phyloP scores from a whole-genome alignment of 2,888 invertebrate genomes.

The Mactromeris polynyma region DNA sequence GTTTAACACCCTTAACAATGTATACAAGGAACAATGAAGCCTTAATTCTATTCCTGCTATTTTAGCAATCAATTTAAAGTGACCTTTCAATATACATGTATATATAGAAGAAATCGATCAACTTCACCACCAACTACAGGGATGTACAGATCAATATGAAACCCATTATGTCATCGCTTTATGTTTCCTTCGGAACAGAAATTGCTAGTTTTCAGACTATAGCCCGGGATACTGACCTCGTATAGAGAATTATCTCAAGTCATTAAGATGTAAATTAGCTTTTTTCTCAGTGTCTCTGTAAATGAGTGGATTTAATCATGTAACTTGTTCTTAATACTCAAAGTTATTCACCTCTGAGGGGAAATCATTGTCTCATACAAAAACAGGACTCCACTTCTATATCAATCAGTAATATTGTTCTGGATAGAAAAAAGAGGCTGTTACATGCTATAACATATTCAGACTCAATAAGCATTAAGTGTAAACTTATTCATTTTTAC shows the following conservation, averaged over 20 bases:
- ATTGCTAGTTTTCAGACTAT: background rate
- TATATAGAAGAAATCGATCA: background rate
- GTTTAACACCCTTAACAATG: background rate
- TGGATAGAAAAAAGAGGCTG: too few species aligned
- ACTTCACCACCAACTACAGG: background rate
- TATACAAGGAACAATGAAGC: background rate
- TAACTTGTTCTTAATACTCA: background rate
- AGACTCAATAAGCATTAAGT: too few species aligned
- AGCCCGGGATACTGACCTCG: background rate
- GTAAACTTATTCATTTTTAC: too few species aligned
- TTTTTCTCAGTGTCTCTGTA: background rate
- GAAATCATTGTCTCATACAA: background rate
- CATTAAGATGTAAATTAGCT: background rate
- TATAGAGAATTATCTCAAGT: background rate
- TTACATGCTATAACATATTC: too few species aligned
- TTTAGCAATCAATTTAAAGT: background rate
- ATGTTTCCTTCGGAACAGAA: background rate
- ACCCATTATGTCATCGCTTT: background rate
- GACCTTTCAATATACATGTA: background rate
- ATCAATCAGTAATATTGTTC: too few species aligned
- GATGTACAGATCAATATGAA: background rate
- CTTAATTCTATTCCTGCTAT: background rate
- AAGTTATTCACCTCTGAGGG: background rate
- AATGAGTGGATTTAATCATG: background rate
- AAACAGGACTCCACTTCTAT: background rate